Base-by-base conservation (phyloP, 92 coral and sea anemone genomes). In the Epizoanthus scotinus region DNA sequence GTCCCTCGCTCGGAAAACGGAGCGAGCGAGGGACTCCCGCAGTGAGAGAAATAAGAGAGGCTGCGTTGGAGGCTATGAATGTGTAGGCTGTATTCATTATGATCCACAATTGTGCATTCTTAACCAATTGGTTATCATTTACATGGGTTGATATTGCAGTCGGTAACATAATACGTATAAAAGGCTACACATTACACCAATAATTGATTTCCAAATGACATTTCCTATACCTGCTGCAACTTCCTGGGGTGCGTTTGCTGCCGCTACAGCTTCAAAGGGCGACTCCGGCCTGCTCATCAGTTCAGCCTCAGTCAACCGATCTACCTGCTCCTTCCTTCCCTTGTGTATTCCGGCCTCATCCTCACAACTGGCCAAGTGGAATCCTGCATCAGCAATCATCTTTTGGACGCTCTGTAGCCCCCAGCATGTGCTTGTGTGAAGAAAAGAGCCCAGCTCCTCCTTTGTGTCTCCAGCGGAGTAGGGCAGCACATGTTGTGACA, bases 361-460 rank as follows among this genome's bases (percentile, higher is more conserved):
- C 50, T 82, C 84, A 60, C 85, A 72, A 14, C 78, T 82, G 28
- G 67, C 67, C 73, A 96, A 56, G 69, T 93, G 94, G 21, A 82
- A 75, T 4, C 98, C 95, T 64, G 99, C 99, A 77, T 84, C 93
- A 20, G 79, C 90, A 19, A 96, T 81, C 83, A 96, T 93, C 77
- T 89, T 85, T 70, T 87, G 90, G 40, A 96, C 71, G 73, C 94
- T 87, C 81, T 87, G 59, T 12, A 82, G 66, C 60, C 99, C 97
- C 99, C 99, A 96, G 27, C 99, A 91, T 42, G 82, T 83, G 66
- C 96, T 90, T 78, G 88, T 93, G 19, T 87, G 91, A 27, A 96
- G 93, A 79, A 90, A 96, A 13, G 88, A 67, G 56, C 89, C 85
- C 70, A 91, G 71, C 31, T 87, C 82, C 67, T 77, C 91, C 36